Percentiles rank a stretch among this genome's conserved stretches.
Evolutionary conservation across 2,888 invertebrate species (phyloP).

Genomic region (Osmoderma eremita): DNA sequence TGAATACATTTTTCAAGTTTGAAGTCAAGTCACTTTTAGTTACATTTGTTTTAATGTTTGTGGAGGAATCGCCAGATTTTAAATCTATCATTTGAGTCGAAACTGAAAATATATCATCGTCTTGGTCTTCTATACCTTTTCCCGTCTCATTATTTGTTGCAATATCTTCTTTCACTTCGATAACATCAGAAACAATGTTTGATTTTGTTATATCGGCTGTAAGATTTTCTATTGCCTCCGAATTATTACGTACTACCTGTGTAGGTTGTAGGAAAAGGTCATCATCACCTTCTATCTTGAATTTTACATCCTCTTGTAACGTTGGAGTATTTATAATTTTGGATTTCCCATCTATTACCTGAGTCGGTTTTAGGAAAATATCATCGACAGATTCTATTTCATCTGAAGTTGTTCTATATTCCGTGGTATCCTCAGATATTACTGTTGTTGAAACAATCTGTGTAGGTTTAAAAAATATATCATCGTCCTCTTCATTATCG

Average conservation of each 20-base stretch:
- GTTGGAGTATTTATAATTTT: not conserved
- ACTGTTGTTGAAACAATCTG: conserved; percentile 34
- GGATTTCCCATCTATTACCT: not conserved
- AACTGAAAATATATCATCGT: not conserved
- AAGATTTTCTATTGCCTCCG: not conserved
- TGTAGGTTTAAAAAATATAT: conserved; percentile 42
- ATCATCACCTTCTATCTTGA: conserved; percentile 1
- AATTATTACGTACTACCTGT: conserved; percentile 15
- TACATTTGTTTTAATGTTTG: not conserved
- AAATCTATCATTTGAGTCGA: not conserved
- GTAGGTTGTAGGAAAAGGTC: conserved; percentile 42
- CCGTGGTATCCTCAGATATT: not conserved
- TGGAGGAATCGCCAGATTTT: not conserved
- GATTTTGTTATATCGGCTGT: not conserved
- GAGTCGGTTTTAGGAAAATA: conserved; percentile 18
- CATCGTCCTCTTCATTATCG: conserved; percentile 29
- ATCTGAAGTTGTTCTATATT: not conserved
- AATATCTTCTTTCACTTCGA: not conserved
- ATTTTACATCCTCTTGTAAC: not conserved
- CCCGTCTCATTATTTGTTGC: no score
- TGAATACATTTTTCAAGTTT: no score
- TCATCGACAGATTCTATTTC: conserved; percentile 26
- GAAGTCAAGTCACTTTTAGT: no score
- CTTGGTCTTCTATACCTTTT: conserved; percentile 1
- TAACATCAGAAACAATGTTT: conserved; percentile 14